phyloP scores from a whole-genome alignment of 1,140 invertebrate species.

The Aplysia californica region DNA sequence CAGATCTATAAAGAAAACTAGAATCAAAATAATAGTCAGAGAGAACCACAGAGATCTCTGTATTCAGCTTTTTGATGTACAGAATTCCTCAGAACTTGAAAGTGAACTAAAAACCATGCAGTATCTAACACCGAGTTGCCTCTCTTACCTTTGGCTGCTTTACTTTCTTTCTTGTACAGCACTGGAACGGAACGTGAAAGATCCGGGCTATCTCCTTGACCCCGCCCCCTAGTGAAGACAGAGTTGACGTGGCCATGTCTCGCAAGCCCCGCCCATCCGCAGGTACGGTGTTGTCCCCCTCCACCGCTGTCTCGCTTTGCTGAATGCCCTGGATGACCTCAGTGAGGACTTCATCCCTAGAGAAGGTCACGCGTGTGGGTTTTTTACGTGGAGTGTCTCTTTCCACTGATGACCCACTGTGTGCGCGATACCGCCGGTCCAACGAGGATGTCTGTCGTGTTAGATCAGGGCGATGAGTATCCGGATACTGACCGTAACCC shows the following conservation, averaged over 20 bases:
- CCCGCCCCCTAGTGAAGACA: constrained; percentile 26
- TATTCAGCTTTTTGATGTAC: background rate
- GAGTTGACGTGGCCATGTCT: constrained; percentile 20
- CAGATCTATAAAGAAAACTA: too few species aligned
- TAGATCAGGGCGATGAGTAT: constrained; percentile 2
- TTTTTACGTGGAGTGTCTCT: background rate
- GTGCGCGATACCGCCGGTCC: background rate
- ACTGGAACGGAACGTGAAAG: constrained; percentile 28
- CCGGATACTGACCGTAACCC: background rate
- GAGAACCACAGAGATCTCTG: too few species aligned
- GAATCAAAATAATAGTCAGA: too few species aligned
- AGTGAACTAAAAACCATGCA: background rate
- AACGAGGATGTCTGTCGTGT: constrained; percentile 9
- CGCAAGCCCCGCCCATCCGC: constrained; percentile 21
- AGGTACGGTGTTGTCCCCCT: too few species aligned
- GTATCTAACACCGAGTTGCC: background rate
- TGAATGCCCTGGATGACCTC: constrained; percentile 24
- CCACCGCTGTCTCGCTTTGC: background rate
- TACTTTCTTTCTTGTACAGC: constrained; percentile 8
- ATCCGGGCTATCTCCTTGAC: constrained; percentile 31
- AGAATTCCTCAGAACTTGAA: background rate
- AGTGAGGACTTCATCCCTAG: constrained; percentile 19
- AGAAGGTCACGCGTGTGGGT: constrained; percentile 18
- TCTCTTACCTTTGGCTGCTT: constrained; percentile 10
- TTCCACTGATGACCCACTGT: background rate